A percentile compares a stretch with the other conserved stretches of the same genome.
These are phyloP conservation scores for Cerastoderma edule DNA, from an alignment of 2,888 invertebrate species.

Conservation along the genomic window DNA sequence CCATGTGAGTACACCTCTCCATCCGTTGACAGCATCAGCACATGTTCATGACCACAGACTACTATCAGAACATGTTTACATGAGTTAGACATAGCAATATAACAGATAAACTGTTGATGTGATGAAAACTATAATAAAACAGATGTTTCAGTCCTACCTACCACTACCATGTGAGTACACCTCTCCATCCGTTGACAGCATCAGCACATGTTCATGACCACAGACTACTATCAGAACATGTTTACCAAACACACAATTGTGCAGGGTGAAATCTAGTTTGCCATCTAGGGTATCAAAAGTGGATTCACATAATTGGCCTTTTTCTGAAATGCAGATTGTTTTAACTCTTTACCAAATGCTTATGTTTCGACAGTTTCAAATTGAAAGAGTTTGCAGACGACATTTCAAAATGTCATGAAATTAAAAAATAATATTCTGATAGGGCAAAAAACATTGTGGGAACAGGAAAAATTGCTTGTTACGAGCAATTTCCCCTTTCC, in stretches of 20 bases:
- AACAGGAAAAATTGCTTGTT: neutral
- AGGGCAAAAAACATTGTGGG: neutral
- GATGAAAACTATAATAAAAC: conserved; percentile 4
- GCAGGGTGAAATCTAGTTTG: neutral
- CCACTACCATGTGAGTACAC: conserved; percentile 94
- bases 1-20: conserved; percentile 94
- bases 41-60: conserved; percentile 92
- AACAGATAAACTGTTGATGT: no score
- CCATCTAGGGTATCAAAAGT: neutral
- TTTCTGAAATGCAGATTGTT: conserved; percentile 4
- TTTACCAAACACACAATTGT: neutral
- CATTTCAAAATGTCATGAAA: no score
- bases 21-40: conserved; percentile 88
- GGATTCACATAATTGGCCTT: conserved; percentile 1
- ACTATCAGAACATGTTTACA: conserved; percentile 26
- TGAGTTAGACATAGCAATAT: no score
- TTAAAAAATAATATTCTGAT: neutral
- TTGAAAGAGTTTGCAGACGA: no score
- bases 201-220: conserved; percentile 92
- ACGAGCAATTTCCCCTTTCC: conserved; percentile 3
- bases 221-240: conserved; percentile 83
- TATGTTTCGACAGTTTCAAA: no score
- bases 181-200: conserved; percentile 89
- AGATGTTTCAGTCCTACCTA: conserved; percentile 86
- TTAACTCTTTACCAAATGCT: no score